phyloP scores from a whole-genome alignment of 2,113 vertebrate species.

The Numenius arquata region DNA sequence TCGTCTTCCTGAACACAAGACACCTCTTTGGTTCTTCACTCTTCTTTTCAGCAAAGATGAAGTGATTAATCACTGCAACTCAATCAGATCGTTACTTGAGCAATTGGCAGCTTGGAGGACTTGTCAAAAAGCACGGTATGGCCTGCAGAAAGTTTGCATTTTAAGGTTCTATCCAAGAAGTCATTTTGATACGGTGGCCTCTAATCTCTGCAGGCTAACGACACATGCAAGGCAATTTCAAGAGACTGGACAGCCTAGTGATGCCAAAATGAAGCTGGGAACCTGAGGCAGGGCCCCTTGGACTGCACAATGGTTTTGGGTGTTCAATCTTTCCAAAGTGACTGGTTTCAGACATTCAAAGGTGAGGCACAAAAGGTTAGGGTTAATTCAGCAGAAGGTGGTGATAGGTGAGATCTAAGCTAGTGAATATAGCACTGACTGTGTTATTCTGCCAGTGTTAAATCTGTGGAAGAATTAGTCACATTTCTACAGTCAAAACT shows the following conservation, averaged over 20 bases:
- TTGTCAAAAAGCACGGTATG: background rate
- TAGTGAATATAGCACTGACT: background rate
- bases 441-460: background rate
- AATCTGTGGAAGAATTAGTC: background rate
- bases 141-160: background rate
- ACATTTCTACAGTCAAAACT: constrained; percentile 1
- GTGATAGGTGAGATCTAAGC: background rate
- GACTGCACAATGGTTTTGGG: background rate
- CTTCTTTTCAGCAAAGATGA: background rate
- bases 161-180: background rate
- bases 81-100: background rate
- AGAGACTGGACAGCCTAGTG: background rate
- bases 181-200: background rate
- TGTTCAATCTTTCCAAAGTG: background rate
- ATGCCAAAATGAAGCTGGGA: background rate
- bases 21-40: background rate
- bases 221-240: background rate
- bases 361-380: background rate
- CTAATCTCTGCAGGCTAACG: background rate
- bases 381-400: background rate
- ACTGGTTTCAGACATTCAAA: background rate
- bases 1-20: background rate
- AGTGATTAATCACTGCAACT: background rate
- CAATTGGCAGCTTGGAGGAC: background rate
- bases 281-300: background rate